Evolutionary conservation across 2,113 vertebrate species (phyloP).

Genomic region (Pachycephala philippinensis): DNA sequence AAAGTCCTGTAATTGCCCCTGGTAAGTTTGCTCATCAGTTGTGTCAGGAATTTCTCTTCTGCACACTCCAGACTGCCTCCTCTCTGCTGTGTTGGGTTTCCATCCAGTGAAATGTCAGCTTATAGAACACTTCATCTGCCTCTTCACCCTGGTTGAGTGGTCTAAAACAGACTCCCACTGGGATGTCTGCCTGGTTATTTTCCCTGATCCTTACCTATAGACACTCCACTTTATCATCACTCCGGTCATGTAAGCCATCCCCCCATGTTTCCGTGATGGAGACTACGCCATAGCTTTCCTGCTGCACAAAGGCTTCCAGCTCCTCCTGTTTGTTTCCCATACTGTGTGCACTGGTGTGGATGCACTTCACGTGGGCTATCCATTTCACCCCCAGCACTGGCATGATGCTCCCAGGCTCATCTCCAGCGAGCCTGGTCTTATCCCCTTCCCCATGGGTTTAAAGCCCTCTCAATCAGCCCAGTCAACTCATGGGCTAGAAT

Average conservation of each 20-base stretch:
- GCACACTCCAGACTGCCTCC: background rate
- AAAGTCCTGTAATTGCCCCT: too few species aligned
- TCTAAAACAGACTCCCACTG: background rate
- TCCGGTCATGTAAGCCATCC: fast-evolving
- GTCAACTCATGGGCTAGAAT: background rate
- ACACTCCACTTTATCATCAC: background rate
- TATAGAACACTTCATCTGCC: background rate
- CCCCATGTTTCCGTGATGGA: fast-evolving
- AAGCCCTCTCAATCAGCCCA: background rate
- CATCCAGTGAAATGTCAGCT: background rate
- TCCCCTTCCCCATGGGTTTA: background rate
- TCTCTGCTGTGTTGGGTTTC: background rate
- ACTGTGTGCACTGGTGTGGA: background rate
- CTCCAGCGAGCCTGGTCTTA: background rate
- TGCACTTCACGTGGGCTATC: background rate
- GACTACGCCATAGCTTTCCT: background rate
- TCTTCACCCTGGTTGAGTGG: background rate
- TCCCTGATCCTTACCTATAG: too few species aligned
- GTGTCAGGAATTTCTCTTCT: background rate
- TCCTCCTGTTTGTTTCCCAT: background rate
- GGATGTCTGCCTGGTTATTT: background rate
- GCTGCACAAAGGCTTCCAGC: background rate
- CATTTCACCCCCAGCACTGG: too few species aligned
- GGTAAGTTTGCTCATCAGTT: background rate
- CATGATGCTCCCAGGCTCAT: background rate